These are phyloP conservation scores for Falco biarmicus DNA, from an alignment of 2,797 vertebrate genomes.

Conservation along the genomic window DNA sequence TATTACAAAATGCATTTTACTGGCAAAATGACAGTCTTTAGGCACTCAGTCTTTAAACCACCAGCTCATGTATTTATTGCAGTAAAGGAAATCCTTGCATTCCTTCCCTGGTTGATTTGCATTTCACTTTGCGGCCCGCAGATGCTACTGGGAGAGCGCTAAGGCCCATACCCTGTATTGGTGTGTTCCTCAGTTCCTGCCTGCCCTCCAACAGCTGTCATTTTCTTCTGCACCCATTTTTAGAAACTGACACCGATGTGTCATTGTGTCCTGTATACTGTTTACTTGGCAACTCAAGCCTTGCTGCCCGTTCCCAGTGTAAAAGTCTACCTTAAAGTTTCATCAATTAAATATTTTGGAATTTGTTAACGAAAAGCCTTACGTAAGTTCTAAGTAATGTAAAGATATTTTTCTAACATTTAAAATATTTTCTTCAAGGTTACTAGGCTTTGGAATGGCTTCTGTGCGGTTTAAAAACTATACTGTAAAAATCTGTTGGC, in stretches of 20 bases:
- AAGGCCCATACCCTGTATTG: background rate
- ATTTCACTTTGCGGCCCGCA: background rate
- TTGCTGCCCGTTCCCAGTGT: background rate
- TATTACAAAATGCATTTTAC: background rate
- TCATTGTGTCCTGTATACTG: background rate
- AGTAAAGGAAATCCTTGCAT: background rate
- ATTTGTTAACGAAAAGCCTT: background rate
- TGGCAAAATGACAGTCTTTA: background rate
- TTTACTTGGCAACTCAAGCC: slow-evolving; percentile 13
- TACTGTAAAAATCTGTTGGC: background rate
- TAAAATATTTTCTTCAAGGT: background rate
- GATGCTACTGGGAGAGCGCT: background rate
- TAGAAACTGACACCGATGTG: slow-evolving; percentile 40
- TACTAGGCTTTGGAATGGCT: background rate
- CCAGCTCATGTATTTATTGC: background rate
- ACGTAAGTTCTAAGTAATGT: background rate
- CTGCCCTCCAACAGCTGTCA: slow-evolving; percentile 47
- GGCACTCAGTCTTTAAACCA: background rate
- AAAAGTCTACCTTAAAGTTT: background rate
- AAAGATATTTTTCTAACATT: background rate
- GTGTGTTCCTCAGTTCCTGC: background rate
- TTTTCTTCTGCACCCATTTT: slow-evolving; percentile 53
- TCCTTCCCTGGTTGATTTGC: background rate
- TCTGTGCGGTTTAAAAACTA: background rate
- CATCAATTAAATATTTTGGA: background rate